phyloP scores from a whole-genome alignment of 2,113 vertebrate genomes.

The Cavia porcellus region DNA sequence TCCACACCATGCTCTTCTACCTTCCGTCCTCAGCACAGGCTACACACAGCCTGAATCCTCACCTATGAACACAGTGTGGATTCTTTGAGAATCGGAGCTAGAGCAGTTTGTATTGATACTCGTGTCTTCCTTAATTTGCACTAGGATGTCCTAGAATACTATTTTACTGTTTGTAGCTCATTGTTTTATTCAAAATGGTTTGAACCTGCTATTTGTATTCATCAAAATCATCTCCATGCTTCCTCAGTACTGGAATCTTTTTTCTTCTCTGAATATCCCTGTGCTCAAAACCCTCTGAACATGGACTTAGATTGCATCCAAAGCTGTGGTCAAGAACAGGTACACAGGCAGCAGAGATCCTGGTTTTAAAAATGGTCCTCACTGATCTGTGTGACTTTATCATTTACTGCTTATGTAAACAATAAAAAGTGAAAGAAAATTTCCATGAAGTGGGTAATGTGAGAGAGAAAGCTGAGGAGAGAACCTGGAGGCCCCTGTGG shows the following conservation, averaged over 20 bases:
- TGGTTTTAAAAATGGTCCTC: neutral
- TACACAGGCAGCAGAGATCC: neutral
- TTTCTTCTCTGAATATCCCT: neutral
- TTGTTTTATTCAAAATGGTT: neutral
- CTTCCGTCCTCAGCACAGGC: accelerated
- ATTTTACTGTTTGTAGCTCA: neutral
- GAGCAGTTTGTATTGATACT: too few species aligned
- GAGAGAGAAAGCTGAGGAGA: too few species aligned
- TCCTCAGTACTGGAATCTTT: neutral
- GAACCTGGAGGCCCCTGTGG: too few species aligned
- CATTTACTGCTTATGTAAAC: neutral
- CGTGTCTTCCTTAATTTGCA: neutral
- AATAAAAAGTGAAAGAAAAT: neutral
- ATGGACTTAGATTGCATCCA: neutral
- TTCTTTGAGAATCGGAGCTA: neutral
- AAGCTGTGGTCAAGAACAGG: neutral
- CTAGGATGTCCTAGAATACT: neutral
- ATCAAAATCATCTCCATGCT: neutral
- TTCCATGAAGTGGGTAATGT: too few species aligned
- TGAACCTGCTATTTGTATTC: neutral
- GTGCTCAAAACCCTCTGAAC: neutral
- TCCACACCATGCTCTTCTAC: accelerated
- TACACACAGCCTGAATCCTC: neutral
- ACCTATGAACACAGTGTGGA: neutral
- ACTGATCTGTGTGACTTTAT: neutral